These are phyloP conservation scores for Cryptophagus acutangulus DNA, from an alignment of 2,888 invertebrate genomes.

Conservation along the genomic window DNA sequence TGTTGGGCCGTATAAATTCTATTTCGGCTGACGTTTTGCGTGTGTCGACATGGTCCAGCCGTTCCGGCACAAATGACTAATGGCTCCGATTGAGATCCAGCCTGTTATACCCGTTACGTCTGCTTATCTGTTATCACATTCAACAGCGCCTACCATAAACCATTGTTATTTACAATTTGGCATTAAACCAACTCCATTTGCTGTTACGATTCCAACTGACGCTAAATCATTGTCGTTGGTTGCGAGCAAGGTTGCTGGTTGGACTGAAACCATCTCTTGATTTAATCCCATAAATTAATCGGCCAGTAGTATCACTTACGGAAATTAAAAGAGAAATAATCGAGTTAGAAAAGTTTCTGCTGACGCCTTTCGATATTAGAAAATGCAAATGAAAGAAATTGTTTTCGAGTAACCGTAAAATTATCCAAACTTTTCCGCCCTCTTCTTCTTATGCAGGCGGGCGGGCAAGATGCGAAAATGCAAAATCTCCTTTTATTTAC, in stretches of 20 bases:
- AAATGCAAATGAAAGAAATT: too few species aligned
- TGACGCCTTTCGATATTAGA: too few species aligned
- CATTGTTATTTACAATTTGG: conserved; percentile 12
- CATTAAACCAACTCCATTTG: conserved; percentile 14
- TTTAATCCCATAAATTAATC: too few species aligned
- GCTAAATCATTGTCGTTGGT: conserved; percentile 9
- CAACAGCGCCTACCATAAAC: conserved; percentile 18
- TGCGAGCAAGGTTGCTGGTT: not conserved
- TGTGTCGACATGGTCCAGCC: conserved; percentile 45
- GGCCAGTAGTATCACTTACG: too few species aligned
- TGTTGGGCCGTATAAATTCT: conserved; percentile 43
- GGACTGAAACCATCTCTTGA: too few species aligned
- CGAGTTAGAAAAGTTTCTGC: too few species aligned
- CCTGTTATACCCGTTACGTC: conserved; percentile 14
- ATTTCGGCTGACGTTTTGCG: conserved; percentile 41
- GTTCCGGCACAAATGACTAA: conserved; percentile 43
- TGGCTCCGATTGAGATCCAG: conserved; percentile 33
- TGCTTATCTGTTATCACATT: conserved; percentile 20
- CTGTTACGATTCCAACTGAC: conserved; percentile 7
- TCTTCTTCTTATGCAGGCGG: too few species aligned
- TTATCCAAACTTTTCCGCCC: conserved; percentile 18
- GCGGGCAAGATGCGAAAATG: conserved; percentile 11
- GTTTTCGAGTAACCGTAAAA: conserved; percentile 19
- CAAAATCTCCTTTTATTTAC: conserved; percentile 21
- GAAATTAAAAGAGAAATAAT: too few species aligned